Base-by-base conservation (phyloP, 2,113 vertebrate species). In the Mesocricetus auratus region DNA sequence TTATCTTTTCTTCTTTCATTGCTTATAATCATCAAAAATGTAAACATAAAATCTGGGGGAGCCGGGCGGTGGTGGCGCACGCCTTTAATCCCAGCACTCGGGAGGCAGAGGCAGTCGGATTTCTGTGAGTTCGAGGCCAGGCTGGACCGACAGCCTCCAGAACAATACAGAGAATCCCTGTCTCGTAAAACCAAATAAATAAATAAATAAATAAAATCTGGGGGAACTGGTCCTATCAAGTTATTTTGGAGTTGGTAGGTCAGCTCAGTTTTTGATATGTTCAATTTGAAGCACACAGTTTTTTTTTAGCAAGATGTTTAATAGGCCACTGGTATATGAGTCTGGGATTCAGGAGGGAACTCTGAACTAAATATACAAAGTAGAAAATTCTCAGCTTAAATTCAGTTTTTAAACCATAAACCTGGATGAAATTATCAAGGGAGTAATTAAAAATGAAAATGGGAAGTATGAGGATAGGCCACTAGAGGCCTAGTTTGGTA, bases 181-280 rank as follows among this genome's bases (percentile, higher is more conserved):
- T n/a, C n/a, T n/a, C n/a, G n/a, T n/a, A n/a, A n/a, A n/a, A n/a
- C n/a, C n/a, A n/a, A n/a, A n/a, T n/a, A n/a, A n/a, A n/a, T n/a
- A n/a, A n/a, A n/a, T n/a, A n/a, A n/a, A n/a, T n/a, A n/a, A n/a
- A 22, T 90, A 78, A 94, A 47, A 74, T 29, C 64, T 85, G 66
- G 62, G n/a, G 47, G 21, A 79, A 62, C 15, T 87, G 22, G 68
- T 95, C 36, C 39, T 56, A 90, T 60, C 21, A 93, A 47, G 68
- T 92, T 53, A 86, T 73, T 73, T 81, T 81, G 68, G 71, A 11
- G 1, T 56, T 58, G 4, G 4, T 39, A 71, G 50, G 31, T 68
- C 26, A 91, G 56, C 60, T 60, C 50, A 86, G 7, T 79, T 93
- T 73, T 73, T 22, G n/a, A 95, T 88, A 91, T 85, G 68, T 64